Evolutionary conservation across 2,888 invertebrate genomes (phyloP).

Genomic region (Patella caerulea): DNA sequence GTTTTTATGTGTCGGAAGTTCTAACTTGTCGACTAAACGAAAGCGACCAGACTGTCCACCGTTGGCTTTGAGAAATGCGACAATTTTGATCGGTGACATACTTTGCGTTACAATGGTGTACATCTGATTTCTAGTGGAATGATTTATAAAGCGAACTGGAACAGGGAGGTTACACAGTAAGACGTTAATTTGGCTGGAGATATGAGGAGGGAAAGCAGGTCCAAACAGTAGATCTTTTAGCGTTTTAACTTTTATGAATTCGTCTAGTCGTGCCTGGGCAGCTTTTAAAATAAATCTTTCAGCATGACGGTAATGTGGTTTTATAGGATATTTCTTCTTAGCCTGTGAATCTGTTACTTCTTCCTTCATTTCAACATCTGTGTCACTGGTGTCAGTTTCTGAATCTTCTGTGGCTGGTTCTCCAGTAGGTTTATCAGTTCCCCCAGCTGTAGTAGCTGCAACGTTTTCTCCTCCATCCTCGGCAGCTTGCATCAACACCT

Average conservation of each 20-base stretch:
- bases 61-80: background rate
- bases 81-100: background rate
- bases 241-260: slow-evolving; percentile 31
- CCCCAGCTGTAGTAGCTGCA: background rate
- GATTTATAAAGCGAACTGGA: background rate
- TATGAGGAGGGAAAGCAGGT: slow-evolving; percentile 35
- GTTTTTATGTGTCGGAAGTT: background rate
- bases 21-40: background rate
- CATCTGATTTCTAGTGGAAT: background rate
- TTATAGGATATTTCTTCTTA: slow-evolving; percentile 24
- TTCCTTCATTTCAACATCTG: slow-evolving; percentile 25
- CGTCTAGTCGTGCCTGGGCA: slow-evolving; percentile 37
- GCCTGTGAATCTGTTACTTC: background rate
- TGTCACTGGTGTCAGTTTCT: slow-evolving; percentile 28
- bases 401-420: background rate
- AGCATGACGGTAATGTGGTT: slow-evolving; percentile 12
- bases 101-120: background rate
- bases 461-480: background rate
- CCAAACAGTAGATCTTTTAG: slow-evolving; percentile 50
- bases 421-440: background rate
- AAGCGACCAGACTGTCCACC: background rate
- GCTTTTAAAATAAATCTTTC: slow-evolving; percentile 13
- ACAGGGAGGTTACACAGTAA: background rate
- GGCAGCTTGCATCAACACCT: background rate
- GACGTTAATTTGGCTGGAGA: background rate